Evolutionary conservation across 2,797 vertebrate genomes (phyloP).

Genomic region (Harpagifer antarcticus): DNA sequence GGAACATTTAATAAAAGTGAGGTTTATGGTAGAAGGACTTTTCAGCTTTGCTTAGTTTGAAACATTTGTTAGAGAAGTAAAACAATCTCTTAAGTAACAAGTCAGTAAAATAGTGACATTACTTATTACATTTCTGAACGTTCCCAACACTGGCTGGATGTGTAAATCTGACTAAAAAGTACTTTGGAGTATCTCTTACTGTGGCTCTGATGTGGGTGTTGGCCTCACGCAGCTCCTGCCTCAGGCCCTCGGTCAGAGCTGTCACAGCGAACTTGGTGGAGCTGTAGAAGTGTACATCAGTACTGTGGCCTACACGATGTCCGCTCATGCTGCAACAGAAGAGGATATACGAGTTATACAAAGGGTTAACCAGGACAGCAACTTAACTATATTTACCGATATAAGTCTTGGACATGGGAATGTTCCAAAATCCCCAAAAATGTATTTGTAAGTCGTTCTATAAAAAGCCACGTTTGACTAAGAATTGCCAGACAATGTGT

Average conservation of each 20-base stretch:
- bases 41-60: too few species aligned
- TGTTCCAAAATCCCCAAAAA: background rate
- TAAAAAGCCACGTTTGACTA: background rate
- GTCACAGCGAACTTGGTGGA: slow-evolving; percentile 91
- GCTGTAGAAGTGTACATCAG: slow-evolving; percentile 87
- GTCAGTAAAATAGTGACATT: too few species aligned
- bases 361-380: slow-evolving; percentile 1
- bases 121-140: too few species aligned
- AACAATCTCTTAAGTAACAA: too few species aligned
- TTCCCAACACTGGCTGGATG: too few species aligned
- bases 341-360: background rate
- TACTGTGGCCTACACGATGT: slow-evolving; percentile 78
- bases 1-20: too few species aligned
- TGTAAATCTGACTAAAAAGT: background rate
- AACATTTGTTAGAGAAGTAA: too few species aligned
- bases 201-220: slow-evolving; percentile 89
- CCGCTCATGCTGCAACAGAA: slow-evolving; percentile 86
- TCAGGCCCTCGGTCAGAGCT: slow-evolving; percentile 90
- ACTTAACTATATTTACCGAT: background rate
- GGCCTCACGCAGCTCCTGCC: slow-evolving; percentile 89
- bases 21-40: too few species aligned
- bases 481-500: background rate
- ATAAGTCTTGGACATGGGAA: background rate
- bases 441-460: background rate
- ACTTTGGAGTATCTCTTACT: slow-evolving; percentile 73